Conservation (phyloP, 2,888 invertebrate species). For the Xanthia togata region DNA sequence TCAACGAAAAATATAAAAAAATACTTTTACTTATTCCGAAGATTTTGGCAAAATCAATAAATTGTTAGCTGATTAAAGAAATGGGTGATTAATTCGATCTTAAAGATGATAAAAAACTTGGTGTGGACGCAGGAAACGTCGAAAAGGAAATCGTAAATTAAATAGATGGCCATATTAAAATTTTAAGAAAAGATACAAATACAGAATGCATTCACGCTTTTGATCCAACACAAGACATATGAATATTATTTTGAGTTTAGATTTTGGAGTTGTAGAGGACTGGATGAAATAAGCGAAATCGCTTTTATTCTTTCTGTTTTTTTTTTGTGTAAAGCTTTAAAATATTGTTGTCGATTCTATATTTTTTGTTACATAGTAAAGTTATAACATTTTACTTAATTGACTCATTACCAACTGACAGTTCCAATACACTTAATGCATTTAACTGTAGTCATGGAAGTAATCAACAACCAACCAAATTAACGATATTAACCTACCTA, state of each 20-base stretch:
- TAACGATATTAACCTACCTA: constrained; percentile 21
- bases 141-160: background rate
- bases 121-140: background rate
- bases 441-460: constrained; percentile 4
- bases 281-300: background rate
- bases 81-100: background rate
- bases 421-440: constrained; percentile 2
- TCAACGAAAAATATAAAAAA: background rate
- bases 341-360: background rate
- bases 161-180: background rate
- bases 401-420: background rate
- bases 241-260: background rate
- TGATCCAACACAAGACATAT: background rate
- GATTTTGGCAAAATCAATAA: background rate
- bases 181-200: background rate
- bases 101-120: background rate
- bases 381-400: constrained; percentile 1
- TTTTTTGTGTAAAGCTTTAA: no score
- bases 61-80: background rate
- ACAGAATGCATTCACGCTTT: background rate
- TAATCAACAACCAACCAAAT: constrained; percentile 8
- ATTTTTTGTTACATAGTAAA: background rate
- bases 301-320: no score
- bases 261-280: background rate
- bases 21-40: background rate